Conservation (phyloP, 2,797 vertebrate species). For the Ispidina picta region DNA sequence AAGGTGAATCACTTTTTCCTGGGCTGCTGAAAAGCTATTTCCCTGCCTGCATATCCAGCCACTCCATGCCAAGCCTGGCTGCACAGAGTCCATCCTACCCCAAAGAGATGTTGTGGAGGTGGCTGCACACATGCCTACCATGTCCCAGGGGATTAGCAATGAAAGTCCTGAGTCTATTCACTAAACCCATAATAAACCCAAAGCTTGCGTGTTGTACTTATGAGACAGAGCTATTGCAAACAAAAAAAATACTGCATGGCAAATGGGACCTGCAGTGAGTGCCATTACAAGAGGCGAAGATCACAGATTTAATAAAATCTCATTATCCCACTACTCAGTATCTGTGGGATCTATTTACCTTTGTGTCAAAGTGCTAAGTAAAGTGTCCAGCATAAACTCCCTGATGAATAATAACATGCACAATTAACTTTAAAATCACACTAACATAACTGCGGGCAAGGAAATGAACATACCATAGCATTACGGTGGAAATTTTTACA, state of each 20-base stretch:
- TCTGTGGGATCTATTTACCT: conserved; percentile 11
- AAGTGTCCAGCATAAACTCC: conserved; percentile 12
- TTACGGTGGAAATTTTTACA: neutral
- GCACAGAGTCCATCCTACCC: neutral
- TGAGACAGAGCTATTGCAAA: neutral
- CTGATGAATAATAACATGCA: neutral
- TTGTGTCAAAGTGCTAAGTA: conserved; percentile 1
- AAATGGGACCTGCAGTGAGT: neutral
- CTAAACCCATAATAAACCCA: neutral
- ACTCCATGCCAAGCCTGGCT: neutral
- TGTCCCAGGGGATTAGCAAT: neutral
- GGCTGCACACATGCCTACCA: neutral
- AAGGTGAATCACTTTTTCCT: neutral
- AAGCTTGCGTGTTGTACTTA: neutral
- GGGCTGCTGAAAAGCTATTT: neutral
- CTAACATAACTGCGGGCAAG: neutral
- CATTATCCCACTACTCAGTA: neutral
- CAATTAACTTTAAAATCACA: conserved; percentile 21
- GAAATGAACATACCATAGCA: neutral
- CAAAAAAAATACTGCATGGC: neutral
- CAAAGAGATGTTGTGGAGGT: accelerated
- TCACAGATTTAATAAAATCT: conserved; percentile 30
- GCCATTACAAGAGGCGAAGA: neutral
- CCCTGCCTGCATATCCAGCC: neutral
- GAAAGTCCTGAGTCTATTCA: neutral